A percentile compares a stretch with the other conserved stretches of the same genome.
Conservation (phyloP, 2,113 vertebrate species). For the Odobenus rosmarus region DNA sequence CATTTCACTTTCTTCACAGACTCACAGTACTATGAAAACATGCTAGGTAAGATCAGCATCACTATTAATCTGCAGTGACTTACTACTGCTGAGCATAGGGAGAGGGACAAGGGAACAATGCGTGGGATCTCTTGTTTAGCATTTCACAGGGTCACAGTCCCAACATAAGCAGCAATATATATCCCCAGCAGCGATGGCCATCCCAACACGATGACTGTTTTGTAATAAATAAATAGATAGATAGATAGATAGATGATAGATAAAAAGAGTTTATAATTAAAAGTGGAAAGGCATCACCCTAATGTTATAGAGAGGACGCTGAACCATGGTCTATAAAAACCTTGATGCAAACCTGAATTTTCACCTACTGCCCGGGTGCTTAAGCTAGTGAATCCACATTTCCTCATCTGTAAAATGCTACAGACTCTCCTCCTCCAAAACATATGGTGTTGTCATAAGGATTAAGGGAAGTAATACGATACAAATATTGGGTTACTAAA, state of each 20-base stretch:
- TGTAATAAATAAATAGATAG: neutral
- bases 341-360: neutral
- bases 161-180: neutral
- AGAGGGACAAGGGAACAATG: neutral
- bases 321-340: neutral
- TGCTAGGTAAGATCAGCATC: neutral
- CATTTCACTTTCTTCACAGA: neutral
- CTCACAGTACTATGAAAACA: neutral
- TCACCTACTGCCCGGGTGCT: accelerated
- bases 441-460: neutral
- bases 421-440: neutral
- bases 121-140: accelerated
- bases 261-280: neutral
- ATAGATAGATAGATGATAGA: neutral
- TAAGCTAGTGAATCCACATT: neutral
- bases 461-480: neutral
- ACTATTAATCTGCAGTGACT: neutral
- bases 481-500: neutral
- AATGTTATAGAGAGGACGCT: neutral
- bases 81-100: neutral
- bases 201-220: neutral
- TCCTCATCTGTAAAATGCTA: neutral
- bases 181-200: accelerated
- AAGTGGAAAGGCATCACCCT: neutral
- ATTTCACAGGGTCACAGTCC: too few relatives aligned